These are phyloP conservation scores for Empis stercorea DNA, from an alignment of 2,888 invertebrate genomes.

Conservation along the genomic window DNA sequence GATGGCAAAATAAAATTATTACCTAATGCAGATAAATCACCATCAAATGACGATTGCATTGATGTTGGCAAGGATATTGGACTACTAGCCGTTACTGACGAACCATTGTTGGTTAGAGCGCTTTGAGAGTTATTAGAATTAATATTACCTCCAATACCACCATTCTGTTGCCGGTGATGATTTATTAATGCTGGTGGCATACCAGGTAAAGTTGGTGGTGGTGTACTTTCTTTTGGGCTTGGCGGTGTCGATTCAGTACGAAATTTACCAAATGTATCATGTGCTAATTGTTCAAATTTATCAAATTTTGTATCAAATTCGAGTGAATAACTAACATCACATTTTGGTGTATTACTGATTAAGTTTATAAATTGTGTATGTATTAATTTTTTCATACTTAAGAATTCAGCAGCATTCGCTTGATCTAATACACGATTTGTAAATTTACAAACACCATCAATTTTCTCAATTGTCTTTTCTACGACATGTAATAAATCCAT, in stretches of 20 bases:
- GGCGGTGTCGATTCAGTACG: conserved; percentile 45
- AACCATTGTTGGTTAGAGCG: conserved; percentile 20
- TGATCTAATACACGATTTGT: conserved; percentile 67
- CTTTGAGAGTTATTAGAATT: conserved; percentile 23
- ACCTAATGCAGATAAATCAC: conserved; percentile 46
- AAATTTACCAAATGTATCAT: conserved; percentile 62
- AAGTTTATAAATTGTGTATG: conserved; percentile 63
- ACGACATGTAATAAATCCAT: conserved; percentile 79
- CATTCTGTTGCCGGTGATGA: conserved; percentile 19
- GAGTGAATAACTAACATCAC: conserved; percentile 64
- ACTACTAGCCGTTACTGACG: conserved; percentile 46
- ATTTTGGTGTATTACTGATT: conserved; percentile 68
- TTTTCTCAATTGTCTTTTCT: conserved; percentile 69
- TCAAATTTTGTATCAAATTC: conserved; percentile 70
- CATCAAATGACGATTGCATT: conserved; percentile 66
- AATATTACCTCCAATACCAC: conserved; percentile 10
- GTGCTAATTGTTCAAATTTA: conserved; percentile 60
- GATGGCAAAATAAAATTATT: conserved; percentile 37
- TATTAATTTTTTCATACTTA: conserved; percentile 69
- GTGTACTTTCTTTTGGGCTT: conserved; percentile 39
- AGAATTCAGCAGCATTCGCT: conserved; percentile 74
- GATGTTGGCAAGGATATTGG: conserved; percentile 54
- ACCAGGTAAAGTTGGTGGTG: conserved; percentile 38
- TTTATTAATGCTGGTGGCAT: conserved; percentile 37
- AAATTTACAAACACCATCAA: conserved; percentile 79